These are phyloP conservation scores for Sitobion miscanthi DNA, from an alignment of 1,140 invertebrate genomes.

Conservation along the genomic window DNA sequence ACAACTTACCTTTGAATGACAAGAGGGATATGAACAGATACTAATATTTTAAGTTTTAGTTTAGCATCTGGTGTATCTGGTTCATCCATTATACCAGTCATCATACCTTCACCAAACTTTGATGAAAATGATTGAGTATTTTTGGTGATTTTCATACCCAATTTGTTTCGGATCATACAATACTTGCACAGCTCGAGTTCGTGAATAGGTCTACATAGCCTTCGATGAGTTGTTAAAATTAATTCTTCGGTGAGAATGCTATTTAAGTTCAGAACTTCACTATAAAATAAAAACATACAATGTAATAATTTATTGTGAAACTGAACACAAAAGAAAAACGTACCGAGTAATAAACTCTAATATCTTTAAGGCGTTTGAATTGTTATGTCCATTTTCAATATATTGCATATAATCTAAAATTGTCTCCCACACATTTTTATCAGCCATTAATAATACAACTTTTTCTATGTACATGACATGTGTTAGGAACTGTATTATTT, in stretches of 20 bases:
- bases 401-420: conserved; percentile 44
- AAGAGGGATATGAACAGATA: conserved; percentile 10
- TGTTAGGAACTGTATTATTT: not conserved
- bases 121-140: conserved; percentile 20
- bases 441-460: conserved; percentile 11
- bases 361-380: conserved; percentile 23
- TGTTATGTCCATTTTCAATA: not conserved
- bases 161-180: conserved; percentile 17
- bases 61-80: not conserved
- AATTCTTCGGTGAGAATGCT: conserved; percentile 28
- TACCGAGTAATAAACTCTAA: conserved; percentile 11
- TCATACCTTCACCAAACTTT: conserved; percentile 35
- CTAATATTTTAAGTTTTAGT: not conserved
- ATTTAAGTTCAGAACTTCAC: not conserved
- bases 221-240: conserved; percentile 27
- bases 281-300: conserved; percentile 38
- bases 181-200: not conserved
- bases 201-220: conserved; percentile 36
- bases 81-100: conserved; percentile 23
- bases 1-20: conserved; percentile 39
- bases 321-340: not conserved
- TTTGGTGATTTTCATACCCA: conserved; percentile 8
- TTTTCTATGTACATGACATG: not conserved
- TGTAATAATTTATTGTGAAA: not conserved
- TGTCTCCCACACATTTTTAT: conserved; percentile 30